Evolutionary conservation across 2,797 vertebrate genomes (phyloP).

Genomic region (Decapterus maruadsi): DNA sequence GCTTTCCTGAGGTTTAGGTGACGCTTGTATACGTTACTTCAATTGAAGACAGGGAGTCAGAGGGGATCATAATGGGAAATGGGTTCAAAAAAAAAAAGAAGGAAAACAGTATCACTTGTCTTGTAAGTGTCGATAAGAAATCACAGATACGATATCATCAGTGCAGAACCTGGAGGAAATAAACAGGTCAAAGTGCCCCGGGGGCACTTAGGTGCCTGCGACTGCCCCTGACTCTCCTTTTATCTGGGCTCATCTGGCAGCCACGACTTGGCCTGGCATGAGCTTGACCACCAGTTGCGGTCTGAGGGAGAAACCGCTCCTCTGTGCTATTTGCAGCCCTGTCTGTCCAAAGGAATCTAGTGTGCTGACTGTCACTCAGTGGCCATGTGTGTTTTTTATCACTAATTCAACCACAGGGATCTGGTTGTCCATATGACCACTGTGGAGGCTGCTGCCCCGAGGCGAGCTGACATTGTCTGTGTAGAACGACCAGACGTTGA

Average conservation of each 20-base stretch:
- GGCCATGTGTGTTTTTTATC: slow-evolving; percentile 78
- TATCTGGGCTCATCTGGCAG: slow-evolving; percentile 81
- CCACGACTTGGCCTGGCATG: slow-evolving; percentile 74
- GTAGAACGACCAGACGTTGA: slow-evolving; percentile 85
- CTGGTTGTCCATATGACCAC: slow-evolving; percentile 88
- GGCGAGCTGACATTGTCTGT: slow-evolving; percentile 87
- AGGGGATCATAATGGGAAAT: background rate
- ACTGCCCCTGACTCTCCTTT: slow-evolving; percentile 63
- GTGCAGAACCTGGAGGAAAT: slow-evolving; percentile 34
- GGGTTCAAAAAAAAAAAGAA: background rate
- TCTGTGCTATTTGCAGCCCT: slow-evolving; percentile 84
- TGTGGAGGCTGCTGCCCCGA: slow-evolving; percentile 82
- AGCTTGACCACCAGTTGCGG: slow-evolving; percentile 83
- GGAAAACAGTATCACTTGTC: slow-evolving; percentile 24
- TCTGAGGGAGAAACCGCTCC: slow-evolving; percentile 79
- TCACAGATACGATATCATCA: slow-evolving; percentile 16
- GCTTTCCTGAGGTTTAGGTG: slow-evolving; percentile 32
- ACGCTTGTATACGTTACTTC: slow-evolving; percentile 34
- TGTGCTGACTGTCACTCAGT: slow-evolving; percentile 85
- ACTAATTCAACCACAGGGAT: slow-evolving; percentile 86
- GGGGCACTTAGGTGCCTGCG: slow-evolving; percentile 52
- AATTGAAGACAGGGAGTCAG: slow-evolving; percentile 18
- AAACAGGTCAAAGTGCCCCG: slow-evolving; percentile 62
- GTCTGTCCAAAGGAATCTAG: slow-evolving; percentile 88
- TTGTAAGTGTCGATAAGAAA: slow-evolving; percentile 32